Conservation (phyloP, 2,797 vertebrate genomes). For the Selene dorsalis region DNA sequence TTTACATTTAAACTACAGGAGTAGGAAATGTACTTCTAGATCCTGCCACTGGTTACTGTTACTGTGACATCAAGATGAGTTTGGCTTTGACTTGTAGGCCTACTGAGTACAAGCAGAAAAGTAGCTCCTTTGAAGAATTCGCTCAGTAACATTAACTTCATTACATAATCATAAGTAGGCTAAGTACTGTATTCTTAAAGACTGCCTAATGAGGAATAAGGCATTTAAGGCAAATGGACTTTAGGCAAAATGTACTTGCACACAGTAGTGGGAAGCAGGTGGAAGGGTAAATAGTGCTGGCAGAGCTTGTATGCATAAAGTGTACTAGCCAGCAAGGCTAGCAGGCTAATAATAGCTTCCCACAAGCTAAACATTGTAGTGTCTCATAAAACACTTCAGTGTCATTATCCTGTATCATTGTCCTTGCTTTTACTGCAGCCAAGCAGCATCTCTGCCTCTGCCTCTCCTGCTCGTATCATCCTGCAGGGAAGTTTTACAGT, state of each 20-base stretch:
- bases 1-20: not conserved
- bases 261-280: not conserved
- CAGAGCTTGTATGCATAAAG: not conserved
- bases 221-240: not conserved
- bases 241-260: not conserved
- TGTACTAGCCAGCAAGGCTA: not conserved
- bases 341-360: conserved; percentile 4
- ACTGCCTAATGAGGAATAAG: not conserved
- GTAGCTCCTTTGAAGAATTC: not conserved
- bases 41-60: not conserved
- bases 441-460: not conserved
- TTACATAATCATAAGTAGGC: not conserved
- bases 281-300: not conserved
- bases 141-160: not conserved
- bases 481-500: conserved; percentile 24
- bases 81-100: not conserved
- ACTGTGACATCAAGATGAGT: not conserved
- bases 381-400: conserved; percentile 36
- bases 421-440: conserved; percentile 24
- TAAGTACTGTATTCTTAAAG: not conserved
- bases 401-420: conserved; percentile 19
- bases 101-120: not conserved
- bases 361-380: not conserved
- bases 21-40: not conserved
- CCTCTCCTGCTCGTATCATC: conserved; percentile 27